Percentiles rank a stretch among this genome's conserved stretches.
These are phyloP conservation scores for Subacronicta megacephala DNA, from an alignment of 2,888 invertebrate genomes.

Conservation along the genomic window DNA sequence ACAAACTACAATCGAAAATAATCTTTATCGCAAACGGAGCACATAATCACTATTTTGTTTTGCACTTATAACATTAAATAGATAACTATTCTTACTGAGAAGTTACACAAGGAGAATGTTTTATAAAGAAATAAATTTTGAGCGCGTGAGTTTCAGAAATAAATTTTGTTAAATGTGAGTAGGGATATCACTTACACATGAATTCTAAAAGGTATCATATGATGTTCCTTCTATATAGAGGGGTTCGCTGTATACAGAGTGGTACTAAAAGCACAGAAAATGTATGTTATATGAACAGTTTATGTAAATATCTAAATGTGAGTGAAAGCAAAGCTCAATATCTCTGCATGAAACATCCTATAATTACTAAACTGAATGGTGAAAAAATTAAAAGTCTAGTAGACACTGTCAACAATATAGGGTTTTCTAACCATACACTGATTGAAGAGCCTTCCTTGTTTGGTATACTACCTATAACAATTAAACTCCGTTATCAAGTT, in stretches of 20 bases:
- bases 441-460: slow-evolving; percentile 75
- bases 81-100: no score
- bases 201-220: slow-evolving; percentile 29
- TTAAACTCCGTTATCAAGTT: slow-evolving; percentile 77
- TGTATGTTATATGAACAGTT: slow-evolving; percentile 49
- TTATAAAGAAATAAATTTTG: no score
- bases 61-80: no score
- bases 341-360: slow-evolving; percentile 76
- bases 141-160: no score
- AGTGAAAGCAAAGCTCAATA: slow-evolving; percentile 72
- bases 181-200: slow-evolving; percentile 32
- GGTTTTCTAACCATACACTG: slow-evolving; percentile 68
- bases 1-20: no score
- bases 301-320: slow-evolving; percentile 74
- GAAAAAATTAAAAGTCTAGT: slow-evolving; percentile 65
- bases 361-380: slow-evolving; percentile 70
- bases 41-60: no score
- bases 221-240: slow-evolving; percentile 17
- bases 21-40: no score
- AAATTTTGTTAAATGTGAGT: slow-evolving; percentile 1
- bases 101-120: no score
- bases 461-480: slow-evolving; percentile 75
- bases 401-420: slow-evolving; percentile 70
- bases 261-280: slow-evolving; percentile 23
- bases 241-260: slow-evolving; percentile 23